Evolutionary conservation across 2,797 vertebrate genomes (phyloP).

Genomic region (Merluccius polli): DNA sequence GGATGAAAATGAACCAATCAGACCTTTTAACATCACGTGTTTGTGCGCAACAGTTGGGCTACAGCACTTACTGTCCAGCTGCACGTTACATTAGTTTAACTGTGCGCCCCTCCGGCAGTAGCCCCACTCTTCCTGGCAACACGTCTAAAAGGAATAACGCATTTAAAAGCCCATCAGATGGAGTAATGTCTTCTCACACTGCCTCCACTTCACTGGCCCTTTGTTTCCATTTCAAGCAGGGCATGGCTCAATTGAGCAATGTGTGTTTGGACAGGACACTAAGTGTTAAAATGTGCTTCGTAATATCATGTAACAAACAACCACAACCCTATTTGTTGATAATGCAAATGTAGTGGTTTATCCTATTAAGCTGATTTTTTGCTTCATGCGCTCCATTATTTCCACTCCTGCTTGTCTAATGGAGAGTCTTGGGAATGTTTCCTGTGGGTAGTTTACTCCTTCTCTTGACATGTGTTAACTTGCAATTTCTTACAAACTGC

Average conservation of each 20-base stretch:
- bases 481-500: neutral
- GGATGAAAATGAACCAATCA: neutral
- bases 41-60: neutral
- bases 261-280: neutral
- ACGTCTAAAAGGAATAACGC: neutral
- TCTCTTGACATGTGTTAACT: neutral
- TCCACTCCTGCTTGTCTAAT: neutral
- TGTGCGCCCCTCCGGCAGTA: neutral
- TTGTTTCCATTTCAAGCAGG: neutral
- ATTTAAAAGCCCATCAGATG: neutral
- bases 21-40: neutral
- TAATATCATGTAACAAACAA: neutral
- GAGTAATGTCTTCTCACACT: neutral
- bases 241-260: neutral
- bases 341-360: neutral
- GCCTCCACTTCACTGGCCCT: neutral
- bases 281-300: neutral
- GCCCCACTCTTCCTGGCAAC: neutral
- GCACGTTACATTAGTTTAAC: neutral
- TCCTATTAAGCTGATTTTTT: neutral
- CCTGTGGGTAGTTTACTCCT: neutral
- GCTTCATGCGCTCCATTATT: neutral
- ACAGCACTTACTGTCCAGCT: neutral
- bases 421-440: neutral
- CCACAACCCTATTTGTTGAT: neutral